A percentile compares a stretch with the other conserved stretches of the same genome.
These are phyloP conservation scores for Labeo rohita DNA, from an alignment of 2,113 vertebrate species.

Conservation along the genomic window DNA sequence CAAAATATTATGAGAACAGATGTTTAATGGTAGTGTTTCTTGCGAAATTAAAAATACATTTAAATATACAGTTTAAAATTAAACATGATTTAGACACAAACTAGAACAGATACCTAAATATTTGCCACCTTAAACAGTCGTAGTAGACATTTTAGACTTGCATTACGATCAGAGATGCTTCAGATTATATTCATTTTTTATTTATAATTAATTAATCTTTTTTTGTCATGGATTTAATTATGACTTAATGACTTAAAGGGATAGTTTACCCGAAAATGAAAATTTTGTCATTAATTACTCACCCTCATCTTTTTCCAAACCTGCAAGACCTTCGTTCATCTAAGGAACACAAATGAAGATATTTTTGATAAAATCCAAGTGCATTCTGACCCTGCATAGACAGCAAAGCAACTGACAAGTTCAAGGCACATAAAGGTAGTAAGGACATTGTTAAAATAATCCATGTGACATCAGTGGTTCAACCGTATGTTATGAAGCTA, in stretches of 20 bases:
- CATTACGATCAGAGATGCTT: not conserved
- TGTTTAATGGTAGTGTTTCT: not conserved
- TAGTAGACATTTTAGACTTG: not conserved
- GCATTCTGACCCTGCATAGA: too few relatives aligned
- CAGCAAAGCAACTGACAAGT: too few relatives aligned
- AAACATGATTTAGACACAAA: not conserved
- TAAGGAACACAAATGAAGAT: too few relatives aligned
- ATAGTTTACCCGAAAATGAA: too few relatives aligned
- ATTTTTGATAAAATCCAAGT: too few relatives aligned
- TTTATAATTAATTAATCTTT: not conserved
- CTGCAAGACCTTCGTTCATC: too few relatives aligned
- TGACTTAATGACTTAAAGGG: not conserved
- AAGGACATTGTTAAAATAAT: too few relatives aligned
- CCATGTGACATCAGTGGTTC: too few relatives aligned
- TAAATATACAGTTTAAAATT: not conserved
- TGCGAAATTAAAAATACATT: not conserved
- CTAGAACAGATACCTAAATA: not conserved
- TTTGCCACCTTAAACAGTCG: not conserved
- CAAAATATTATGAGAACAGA: not conserved
- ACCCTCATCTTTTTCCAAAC: too few relatives aligned
- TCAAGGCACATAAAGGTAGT: too few relatives aligned
- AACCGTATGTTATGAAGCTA: too few relatives aligned
- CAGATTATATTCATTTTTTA: not conserved
- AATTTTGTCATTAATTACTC: too few relatives aligned
- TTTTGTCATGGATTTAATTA: not conserved